phyloP scores from a whole-genome alignment of 2,888 invertebrate genomes.

The Eupithecia tripunctaria region DNA sequence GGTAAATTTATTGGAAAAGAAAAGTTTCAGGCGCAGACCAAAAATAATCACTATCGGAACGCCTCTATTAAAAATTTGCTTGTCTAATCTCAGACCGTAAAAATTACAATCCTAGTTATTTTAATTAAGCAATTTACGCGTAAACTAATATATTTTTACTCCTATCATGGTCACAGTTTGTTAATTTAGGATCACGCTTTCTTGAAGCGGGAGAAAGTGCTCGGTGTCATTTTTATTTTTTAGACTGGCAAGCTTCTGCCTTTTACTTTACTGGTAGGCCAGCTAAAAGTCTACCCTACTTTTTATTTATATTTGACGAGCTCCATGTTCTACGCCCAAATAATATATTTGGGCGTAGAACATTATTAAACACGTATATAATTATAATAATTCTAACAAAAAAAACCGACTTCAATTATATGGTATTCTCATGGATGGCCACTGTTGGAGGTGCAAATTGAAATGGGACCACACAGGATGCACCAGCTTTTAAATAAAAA shows the following conservation, averaged over 20 bases:
- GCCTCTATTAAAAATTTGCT: background rate
- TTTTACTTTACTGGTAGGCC: slow-evolving; percentile 3
- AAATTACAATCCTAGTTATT: slow-evolving; percentile 43
- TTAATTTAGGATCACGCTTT: slow-evolving; percentile 81
- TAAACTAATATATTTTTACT: slow-evolving; percentile 52
- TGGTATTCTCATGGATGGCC: too few species aligned
- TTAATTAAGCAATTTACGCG: slow-evolving; percentile 58
- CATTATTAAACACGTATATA: too few species aligned
- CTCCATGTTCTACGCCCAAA: background rate
- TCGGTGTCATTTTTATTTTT: slow-evolving; percentile 51
- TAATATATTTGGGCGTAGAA: too few species aligned
- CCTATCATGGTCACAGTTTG: slow-evolving; percentile 70
- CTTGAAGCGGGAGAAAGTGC: slow-evolving; percentile 69
- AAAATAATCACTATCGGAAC: background rate
- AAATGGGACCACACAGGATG: too few species aligned
- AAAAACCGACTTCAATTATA: too few species aligned
- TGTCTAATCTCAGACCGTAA: background rate
- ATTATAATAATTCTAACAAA: too few species aligned
- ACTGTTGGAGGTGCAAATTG: too few species aligned
- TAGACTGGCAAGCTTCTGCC: slow-evolving; percentile 20
- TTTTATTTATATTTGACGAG: background rate
- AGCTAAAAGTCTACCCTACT: background rate
- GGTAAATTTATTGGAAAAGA: background rate
- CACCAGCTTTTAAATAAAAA: too few species aligned
- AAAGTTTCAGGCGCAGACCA: background rate